phyloP scores from a whole-genome alignment of 2,113 vertebrate species.

The Egretta garzetta region DNA sequence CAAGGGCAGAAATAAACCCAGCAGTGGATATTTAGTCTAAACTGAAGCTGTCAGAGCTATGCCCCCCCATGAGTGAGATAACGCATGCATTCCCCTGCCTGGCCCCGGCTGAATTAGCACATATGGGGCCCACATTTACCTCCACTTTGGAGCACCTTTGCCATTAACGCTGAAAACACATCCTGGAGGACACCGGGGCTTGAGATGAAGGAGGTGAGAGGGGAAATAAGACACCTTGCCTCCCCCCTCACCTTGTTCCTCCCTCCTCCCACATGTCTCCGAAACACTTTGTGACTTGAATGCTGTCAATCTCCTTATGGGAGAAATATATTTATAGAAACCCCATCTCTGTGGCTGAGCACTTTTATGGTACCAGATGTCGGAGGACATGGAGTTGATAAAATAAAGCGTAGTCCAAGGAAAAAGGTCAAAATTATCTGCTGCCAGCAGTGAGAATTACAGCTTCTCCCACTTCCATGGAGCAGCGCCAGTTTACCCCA shows the following conservation, averaged over 20 bases:
- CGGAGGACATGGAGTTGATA: neutral
- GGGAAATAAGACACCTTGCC: slow-evolving; percentile 68
- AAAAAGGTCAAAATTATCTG: neutral
- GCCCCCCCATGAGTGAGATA: neutral
- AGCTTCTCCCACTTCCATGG: neutral
- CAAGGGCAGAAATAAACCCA: neutral
- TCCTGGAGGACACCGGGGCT: slow-evolving; percentile 38
- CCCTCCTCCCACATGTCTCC: neutral
- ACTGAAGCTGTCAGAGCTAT: neutral
- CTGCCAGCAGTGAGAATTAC: neutral
- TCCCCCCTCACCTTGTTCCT: slow-evolving; percentile 36
- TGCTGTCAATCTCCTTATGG: slow-evolving; percentile 52
- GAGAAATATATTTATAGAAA: slow-evolving; percentile 69
- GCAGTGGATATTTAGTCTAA: neutral
- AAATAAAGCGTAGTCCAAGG: neutral
- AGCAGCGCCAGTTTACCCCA: neutral
- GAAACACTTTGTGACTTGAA: neutral
- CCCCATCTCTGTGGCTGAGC: slow-evolving; percentile 23
- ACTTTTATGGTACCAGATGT: slow-evolving; percentile 54
- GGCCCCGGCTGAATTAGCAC: slow-evolving; percentile 4
- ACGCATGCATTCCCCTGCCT: neutral
- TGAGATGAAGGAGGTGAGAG: slow-evolving; percentile 60
- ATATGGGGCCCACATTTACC: slow-evolving; percentile 59
- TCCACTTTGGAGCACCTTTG: neutral
- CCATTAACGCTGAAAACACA: slow-evolving; percentile 47